Percentiles rank a stretch among this genome's conserved stretches.
These are phyloP conservation scores for Etheostoma cragini DNA, from an alignment of 2,113 vertebrate genomes.

Conservation along the genomic window DNA sequence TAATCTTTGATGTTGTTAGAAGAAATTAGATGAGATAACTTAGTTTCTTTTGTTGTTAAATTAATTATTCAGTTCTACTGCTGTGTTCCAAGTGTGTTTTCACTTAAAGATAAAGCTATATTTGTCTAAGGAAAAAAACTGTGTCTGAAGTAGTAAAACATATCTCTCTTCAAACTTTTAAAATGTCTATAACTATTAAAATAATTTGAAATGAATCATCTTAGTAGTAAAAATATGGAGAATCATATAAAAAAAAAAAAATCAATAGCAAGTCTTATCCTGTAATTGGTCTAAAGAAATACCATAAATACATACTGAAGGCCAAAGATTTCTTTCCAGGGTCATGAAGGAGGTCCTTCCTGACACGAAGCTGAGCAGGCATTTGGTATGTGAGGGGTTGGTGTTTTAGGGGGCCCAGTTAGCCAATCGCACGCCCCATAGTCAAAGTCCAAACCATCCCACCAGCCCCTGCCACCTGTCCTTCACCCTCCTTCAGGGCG, in stretches of 20 bases:
- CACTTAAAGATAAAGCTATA: neutral
- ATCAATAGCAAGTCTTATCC: neutral
- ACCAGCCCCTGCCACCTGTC: conserved; percentile 80
- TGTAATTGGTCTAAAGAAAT: neutral
- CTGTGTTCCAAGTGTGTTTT: neutral
- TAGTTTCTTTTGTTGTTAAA: conserved; percentile 11
- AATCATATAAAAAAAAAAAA: neutral
- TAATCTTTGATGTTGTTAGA: conserved; percentile 14
- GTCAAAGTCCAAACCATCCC: conserved; percentile 58
- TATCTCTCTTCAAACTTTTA: neutral
- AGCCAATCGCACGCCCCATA: conserved; percentile 46
- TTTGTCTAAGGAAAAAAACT: neutral
- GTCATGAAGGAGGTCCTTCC: conserved; percentile 34
- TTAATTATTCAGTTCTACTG: neutral
- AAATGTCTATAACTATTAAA: neutral
- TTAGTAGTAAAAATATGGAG: neutral
- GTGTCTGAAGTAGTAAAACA: neutral
- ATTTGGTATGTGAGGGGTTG: conserved; percentile 33
- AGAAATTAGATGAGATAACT: conserved; percentile 9
- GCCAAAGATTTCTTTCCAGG: neutral
- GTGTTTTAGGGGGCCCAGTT: conserved; percentile 1
- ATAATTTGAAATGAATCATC: neutral
- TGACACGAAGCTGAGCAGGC: conserved; percentile 38
- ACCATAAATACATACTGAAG: neutral
- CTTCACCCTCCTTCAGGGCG: conserved; percentile 72